Base-by-base conservation (phyloP, 2,797 vertebrate genomes). In the Sebastes iracundus region DNA sequence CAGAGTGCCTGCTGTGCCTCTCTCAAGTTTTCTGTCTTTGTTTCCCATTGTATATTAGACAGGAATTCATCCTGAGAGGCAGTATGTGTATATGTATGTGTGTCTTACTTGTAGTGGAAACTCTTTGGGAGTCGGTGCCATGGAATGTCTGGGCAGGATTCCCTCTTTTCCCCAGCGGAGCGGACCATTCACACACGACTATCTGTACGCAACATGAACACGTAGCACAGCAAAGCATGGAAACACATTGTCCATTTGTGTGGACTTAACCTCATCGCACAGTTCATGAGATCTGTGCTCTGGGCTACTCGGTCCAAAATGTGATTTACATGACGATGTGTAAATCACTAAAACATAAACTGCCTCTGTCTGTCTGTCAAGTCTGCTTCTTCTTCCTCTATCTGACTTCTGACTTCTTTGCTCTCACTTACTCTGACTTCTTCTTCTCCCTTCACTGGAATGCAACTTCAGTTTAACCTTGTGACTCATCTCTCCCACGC, bases 81-180 rank as follows among this genome's bases (percentile, higher is more conserved):
- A 66, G 58, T 30, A 28, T 73, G 67, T 72, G 59, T 72, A 46
- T 46, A 46, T 56, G 71, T 75, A n/a, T 35, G 85, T 86, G 76
- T 84, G 66, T 90, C 76, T 84, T 79, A 71, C 79, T 92, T 88
- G 89, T 94, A 92, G 92, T 94, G 92, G 92, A 94, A 95, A 94
- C 85, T 91, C 87, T 92, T 92, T 84, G 88, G 83, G 87, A 94
- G 90, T 90, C 88, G 84, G 85, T 92, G 91, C 88, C 86, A 82
- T 91, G 93, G 94, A 94, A 94, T 93, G 86, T 94, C 93, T 92
- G 92, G 94, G 93, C 93, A 93, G 80, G 85, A 91, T 88, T 93
- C 89, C 90, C 86, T 92, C 75, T 74, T 93, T 94, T 91, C 88
- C 93, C 89, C 89, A 86, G 87, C 14, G 89, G 92, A 94, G 88